These are phyloP conservation scores for Sphinx pinastri DNA, from an alignment of 2,888 invertebrate species.

Conservation along the genomic window DNA sequence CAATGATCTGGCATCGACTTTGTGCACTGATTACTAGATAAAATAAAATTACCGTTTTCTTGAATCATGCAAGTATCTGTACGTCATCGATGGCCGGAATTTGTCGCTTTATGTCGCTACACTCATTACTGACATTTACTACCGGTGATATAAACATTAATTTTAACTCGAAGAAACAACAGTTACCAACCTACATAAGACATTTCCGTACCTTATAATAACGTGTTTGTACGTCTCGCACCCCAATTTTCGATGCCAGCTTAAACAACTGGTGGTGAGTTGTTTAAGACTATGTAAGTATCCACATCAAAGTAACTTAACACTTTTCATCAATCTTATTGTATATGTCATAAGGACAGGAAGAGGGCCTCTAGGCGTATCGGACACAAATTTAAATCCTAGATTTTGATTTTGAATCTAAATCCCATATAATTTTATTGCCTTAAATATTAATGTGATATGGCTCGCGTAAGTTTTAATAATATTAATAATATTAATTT, in stretches of 20 bases:
- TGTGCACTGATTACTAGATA: background rate
- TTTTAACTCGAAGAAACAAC: background rate
- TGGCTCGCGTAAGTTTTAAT: no score
- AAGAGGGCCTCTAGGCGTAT: no score
- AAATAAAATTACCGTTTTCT: background rate
- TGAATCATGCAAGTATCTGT: background rate
- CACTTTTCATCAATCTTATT: no score
- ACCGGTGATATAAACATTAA: background rate
- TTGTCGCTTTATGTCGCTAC: background rate
- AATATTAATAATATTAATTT: no score
- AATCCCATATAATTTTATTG: no score
- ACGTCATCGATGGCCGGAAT: background rate
- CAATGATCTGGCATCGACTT: background rate
- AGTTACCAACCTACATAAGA: conserved; percentile 5
- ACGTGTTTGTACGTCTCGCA: background rate
- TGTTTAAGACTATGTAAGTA: no score
- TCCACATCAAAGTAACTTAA: no score
- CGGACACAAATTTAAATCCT: no score
- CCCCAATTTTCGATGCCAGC: background rate
- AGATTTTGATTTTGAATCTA: no score
- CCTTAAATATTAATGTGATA: no score
- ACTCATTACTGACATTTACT: background rate
- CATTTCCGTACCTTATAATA: conserved; percentile 23
- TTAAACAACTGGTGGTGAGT: no score
- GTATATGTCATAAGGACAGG: no score